Base-by-base conservation (phyloP, 1,140 invertebrate species). In the Nomia melanderi region DNA sequence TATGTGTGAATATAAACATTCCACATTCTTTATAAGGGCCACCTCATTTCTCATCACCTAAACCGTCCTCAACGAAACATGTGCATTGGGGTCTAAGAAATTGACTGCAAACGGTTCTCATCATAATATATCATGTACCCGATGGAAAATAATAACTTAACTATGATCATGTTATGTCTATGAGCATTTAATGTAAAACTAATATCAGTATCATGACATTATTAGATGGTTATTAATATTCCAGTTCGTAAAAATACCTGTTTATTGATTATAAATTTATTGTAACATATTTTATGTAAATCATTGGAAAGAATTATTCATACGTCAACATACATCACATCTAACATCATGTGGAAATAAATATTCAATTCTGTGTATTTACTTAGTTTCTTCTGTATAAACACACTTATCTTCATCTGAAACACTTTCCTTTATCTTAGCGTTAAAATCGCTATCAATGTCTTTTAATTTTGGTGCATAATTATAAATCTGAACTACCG, bases 241-340 rank as follows among this genome's bases (percentile, higher is more conserved):
- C 88, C 82, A 91, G 83, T 88, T 88, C 88, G 88, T 78, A 85
- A 87, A 87, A 86, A 66, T 88, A 88, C 90, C 86, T 90, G 86
- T 88, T 91, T 90, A 88, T 89, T 88, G 84, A 84, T 86, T 86
- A 87, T 85, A 88, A 90, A 91, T 88, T 89, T 86, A 91, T 90
- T 91, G 91, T 92, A 92, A 91, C 86, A 91, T 92, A 92, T 91
- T 91, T 91, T 90, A 92, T 88, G 89, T 92, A 91, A 91, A 85
- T 85, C 86, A 91, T 91, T 90, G 91, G 89, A 29, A 87, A 36
- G 33, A 89, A 89, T 86, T 90, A 90, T 88, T 91, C 87, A 79
- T 90, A 84, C 70, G 65, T 73, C 82, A 77, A 56, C 53, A 60
- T 71, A 59, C 60, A 77, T 64, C 47, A 57, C 47, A 29, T 53